Evolutionary conservation across 2,797 vertebrate species (phyloP).

Genomic region (Leptodactylus fallax): DNA sequence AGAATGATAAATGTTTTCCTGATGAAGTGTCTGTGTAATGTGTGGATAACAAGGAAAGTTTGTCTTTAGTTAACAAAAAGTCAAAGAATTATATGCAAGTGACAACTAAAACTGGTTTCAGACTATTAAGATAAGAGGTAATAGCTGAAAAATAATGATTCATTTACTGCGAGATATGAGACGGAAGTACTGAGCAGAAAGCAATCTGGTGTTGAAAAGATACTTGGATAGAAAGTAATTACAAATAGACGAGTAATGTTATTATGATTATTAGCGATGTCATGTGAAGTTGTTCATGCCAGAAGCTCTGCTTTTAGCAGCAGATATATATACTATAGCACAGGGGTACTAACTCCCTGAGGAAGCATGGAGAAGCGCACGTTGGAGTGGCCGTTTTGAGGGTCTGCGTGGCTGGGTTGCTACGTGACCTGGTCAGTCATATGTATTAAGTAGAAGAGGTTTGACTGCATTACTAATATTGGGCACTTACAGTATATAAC

Average conservation of each 20-base stretch:
- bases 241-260: background rate
- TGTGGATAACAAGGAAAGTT: conserved; percentile 3
- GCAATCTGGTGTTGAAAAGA: background rate
- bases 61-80: conserved; percentile 1
- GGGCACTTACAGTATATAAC: no score
- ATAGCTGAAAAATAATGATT: conserved; percentile 22
- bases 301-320: no score
- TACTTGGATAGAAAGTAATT: background rate
- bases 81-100: conserved; percentile 14
- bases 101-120: background rate
- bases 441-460: no score
- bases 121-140: conserved; percentile 27
- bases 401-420: no score
- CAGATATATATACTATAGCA: no score
- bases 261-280: background rate
- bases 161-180: conserved; percentile 12
- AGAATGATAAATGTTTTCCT: conserved; percentile 6
- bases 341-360: no score
- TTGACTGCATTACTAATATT: no score
- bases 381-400: no score
- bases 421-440: no score
- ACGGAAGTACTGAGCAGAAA: background rate
- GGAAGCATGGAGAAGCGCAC: no score
- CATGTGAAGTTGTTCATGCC: background rate
- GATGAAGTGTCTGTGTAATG: conserved; percentile 16